phyloP scores from a whole-genome alignment of 2,797 vertebrate genomes.

The Semotilus atromaculatus region DNA sequence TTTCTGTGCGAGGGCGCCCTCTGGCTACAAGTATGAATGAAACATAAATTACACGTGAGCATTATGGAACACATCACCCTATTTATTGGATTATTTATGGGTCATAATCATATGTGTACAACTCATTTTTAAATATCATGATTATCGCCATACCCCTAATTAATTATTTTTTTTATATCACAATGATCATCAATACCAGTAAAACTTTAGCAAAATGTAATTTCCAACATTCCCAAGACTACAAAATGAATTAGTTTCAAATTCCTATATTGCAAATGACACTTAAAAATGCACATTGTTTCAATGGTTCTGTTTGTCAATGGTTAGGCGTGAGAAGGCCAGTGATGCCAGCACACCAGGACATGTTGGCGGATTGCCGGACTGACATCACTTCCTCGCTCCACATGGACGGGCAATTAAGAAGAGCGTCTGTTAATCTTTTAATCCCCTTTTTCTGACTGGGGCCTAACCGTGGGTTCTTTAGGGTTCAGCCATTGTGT shows the following conservation, averaged over 20 bases:
- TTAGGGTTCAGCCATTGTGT: slow-evolving; percentile 38
- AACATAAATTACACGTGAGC: not conserved
- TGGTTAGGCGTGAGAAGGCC: slow-evolving; percentile 25
- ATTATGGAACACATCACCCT: not conserved
- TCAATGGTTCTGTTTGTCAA: slow-evolving; percentile 5
- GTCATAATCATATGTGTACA: not conserved
- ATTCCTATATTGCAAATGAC: too few species aligned
- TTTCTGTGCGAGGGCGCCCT: not conserved
- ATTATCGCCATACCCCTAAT: not conserved
- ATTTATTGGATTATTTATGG: not conserved
- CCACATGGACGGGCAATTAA: slow-evolving; percentile 63
- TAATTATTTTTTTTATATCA: too few species aligned
- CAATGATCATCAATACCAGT: not conserved
- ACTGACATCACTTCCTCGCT: slow-evolving; percentile 58
- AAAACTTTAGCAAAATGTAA: not conserved
- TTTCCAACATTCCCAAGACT: not conserved
- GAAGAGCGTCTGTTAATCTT: slow-evolving; percentile 67
- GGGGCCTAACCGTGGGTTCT: slow-evolving; percentile 25
- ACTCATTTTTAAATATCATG: not conserved
- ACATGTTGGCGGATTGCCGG: slow-evolving; percentile 50
- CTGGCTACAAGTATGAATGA: not conserved
- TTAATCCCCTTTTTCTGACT: slow-evolving; percentile 61
- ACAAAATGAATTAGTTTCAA: not conserved
- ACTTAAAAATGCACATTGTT: not conserved
- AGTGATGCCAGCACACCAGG: slow-evolving; percentile 14